Evolutionary conservation across 2,113 vertebrate species (phyloP).

Genomic region (Heliornis fulica): DNA sequence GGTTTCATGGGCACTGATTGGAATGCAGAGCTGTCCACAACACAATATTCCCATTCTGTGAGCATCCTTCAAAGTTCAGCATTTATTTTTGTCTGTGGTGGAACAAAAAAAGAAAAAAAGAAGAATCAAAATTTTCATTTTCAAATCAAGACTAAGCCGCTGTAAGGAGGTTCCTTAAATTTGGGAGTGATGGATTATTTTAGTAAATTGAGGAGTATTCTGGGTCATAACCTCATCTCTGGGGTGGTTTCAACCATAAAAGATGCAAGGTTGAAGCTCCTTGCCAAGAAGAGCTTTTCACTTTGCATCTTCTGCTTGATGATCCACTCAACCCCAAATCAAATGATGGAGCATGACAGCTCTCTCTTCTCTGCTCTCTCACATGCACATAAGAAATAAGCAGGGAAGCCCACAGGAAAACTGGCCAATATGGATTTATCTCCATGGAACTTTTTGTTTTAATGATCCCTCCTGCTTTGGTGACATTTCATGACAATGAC

Average conservation of each 20-base stretch:
- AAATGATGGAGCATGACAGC: neutral
- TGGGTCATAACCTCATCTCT: neutral
- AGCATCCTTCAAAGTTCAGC: neutral
- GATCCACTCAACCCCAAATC: neutral
- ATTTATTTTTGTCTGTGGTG: neutral
- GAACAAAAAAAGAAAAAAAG: neutral
- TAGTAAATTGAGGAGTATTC: neutral
- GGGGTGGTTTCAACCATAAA: neutral
- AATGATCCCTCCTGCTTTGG: neutral
- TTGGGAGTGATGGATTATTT: neutral
- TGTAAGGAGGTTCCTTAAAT: neutral
- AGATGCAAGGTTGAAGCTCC: neutral
- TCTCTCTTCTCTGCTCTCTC: neutral
- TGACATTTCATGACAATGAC: neutral
- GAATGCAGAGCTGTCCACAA: neutral
- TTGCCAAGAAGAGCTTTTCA: neutral
- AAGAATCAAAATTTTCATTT: neutral
- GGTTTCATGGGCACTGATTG: neutral
- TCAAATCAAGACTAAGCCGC: neutral
- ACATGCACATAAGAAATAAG: neutral
- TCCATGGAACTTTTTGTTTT: neutral
- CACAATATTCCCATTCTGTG: neutral
- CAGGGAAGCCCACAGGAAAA: neutral
- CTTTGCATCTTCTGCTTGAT: neutral
- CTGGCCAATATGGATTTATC: neutral